Evolutionary conservation across 2,113 vertebrate species (phyloP), one percentile per base, ranked within the genome.

Genomic region (Prolemur simus): DNA sequence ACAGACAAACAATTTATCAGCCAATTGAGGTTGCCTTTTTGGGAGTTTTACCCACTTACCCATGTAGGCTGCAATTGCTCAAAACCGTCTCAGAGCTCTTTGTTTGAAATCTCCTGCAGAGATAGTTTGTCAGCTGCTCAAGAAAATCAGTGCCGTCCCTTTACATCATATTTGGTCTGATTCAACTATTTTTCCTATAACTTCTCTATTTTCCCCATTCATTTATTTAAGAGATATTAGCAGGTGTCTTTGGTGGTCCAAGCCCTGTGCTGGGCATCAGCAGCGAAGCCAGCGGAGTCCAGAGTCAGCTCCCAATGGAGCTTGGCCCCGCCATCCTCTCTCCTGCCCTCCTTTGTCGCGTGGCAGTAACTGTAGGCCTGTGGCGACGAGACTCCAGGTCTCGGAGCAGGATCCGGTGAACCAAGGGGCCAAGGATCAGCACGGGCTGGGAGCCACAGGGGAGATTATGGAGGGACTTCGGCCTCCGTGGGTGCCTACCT

Each of bases 51-150:
- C 73, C 32, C 56, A 7, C 68, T 87, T 86, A 18, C 2, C 0
- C 8, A 0, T 14, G 29, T 6, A 74, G 54, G 29, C 96, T 92
- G 91, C 77, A 52, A 3, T 86, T 86, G 32, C 95, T 96, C 88
- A 90, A 17, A 92, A 27, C 52, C 76, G 37, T 54, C 95, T 73
- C 82, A 47, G 34, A 94, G 86, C 85, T 76, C 95, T 95, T 91
- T 96, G 93, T 95, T 96, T 97, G 91, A 93, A 95, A 92, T 95
- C 85, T 92, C 91, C 85, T 91, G n/a, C 54, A 86, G 92, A 95
- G 71, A n/a, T 8, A 60, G 54, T 95, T 96, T 86, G 91, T 94
- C 52, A 91, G 77, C 81, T 27, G 20, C 93, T 32, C 47, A 21
- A 56, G 96, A 91, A 83, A 83, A 78, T 91, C 91, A 52, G 32